A percentile compares a stretch with the other conserved stretches of the same genome.
Conservation (phyloP, 2,113 vertebrate genomes). For the Suncus etruscus region DNA sequence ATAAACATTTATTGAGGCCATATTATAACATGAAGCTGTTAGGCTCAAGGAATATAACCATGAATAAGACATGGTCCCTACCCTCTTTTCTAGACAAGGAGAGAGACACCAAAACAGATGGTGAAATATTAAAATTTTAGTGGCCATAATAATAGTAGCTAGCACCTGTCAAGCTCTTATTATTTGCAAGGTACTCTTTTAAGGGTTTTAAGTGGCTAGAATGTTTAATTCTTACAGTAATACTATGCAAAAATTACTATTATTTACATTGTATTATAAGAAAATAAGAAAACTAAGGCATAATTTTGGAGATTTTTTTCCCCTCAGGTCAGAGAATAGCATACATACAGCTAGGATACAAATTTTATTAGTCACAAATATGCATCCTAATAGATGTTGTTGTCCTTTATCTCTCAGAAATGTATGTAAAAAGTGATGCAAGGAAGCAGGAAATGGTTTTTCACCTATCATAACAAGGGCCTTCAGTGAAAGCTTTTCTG, state of each 20-base stretch:
- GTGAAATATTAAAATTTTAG: conserved; percentile 61
- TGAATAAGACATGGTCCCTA: conserved; percentile 39
- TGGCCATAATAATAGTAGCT: conserved; percentile 25
- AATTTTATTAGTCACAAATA: neutral
- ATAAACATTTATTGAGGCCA: conserved; percentile 62
- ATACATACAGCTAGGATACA: neutral
- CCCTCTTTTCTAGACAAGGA: conserved; percentile 53
- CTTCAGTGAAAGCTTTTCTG: neutral
- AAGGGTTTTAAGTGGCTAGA: neutral
- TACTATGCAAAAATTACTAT: neutral
- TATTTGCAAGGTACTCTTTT: neutral
- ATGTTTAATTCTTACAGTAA: neutral
- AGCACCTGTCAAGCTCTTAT: neutral
- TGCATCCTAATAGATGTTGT: neutral
- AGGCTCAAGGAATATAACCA: conserved; percentile 29
- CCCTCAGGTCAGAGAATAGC: neutral
- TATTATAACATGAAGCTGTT: neutral
- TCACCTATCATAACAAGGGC: neutral
- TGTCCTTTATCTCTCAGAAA: neutral
- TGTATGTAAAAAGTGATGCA: neutral
- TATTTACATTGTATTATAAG: conserved; percentile 8
- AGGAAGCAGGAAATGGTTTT: neutral
- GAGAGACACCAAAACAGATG: conserved; percentile 39
- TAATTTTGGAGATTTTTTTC: neutral
- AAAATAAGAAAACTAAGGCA: neutral